phyloP scores from a whole-genome alignment of 2,113 vertebrate genomes.

The Muscicapa adusta region DNA sequence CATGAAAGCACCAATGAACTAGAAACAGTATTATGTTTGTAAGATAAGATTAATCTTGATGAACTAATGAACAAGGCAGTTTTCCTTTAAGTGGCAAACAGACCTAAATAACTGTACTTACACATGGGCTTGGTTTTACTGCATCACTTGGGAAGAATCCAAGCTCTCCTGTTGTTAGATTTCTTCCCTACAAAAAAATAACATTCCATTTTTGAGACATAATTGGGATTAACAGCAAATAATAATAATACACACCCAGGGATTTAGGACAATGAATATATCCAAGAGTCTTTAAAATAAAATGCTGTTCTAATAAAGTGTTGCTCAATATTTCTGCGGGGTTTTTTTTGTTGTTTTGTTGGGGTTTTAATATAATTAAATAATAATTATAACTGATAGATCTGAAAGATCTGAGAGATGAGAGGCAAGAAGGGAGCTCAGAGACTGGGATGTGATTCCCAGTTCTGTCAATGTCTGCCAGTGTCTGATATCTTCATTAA shows the following conservation, averaged over 20 bases:
- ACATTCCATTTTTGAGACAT: background rate
- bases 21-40: background rate
- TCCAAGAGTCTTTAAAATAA: background rate
- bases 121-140: conserved; percentile 93
- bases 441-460: background rate
- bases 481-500: background rate
- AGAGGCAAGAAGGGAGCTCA: background rate
- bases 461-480: background rate
- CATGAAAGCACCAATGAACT: background rate
- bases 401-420: background rate
- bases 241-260: background rate
- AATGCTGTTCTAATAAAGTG: background rate
- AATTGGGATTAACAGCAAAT: background rate
- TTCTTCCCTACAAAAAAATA: conserved; percentile 82
- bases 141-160: conserved; percentile 96
- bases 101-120: conserved; percentile 74
- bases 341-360: background rate
- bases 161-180: conserved; percentile 87
- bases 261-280: background rate
- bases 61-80: background rate
- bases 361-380: background rate
- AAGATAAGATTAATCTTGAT: background rate
- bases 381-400: background rate
- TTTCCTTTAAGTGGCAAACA: background rate
- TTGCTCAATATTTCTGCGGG: background rate